Percentiles rank a stretch among this genome's conserved stretches.
Evolutionary conservation across 1,140 invertebrate species (phyloP).

Genomic region (Bombus breviceps): DNA sequence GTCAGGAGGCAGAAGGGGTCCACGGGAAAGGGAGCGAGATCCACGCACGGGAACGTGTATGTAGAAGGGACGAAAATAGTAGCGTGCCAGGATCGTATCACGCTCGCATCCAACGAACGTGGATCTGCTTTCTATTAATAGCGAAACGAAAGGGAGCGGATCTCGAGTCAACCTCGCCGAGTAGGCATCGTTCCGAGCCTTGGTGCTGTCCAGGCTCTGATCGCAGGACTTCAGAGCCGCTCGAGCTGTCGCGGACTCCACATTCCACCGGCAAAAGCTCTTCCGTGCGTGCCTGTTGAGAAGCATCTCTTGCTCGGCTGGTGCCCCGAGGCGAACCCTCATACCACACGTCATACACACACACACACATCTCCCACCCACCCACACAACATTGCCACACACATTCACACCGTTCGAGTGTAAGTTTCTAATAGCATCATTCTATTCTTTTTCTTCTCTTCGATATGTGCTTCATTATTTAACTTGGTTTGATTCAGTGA

Average conservation of each 20-base stretch:
- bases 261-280: constrained; percentile 82
- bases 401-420: constrained; percentile 67
- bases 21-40: constrained; percentile 29
- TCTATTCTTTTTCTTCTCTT: constrained; percentile 6
- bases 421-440: constrained; percentile 61
- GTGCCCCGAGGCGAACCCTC: constrained; percentile 59
- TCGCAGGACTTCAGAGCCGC: constrained; percentile 81
- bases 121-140: constrained; percentile 73
- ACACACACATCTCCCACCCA: constrained; percentile 20
- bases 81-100: constrained; percentile 73
- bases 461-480: constrained; percentile 15
- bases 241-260: constrained; percentile 83
- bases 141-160: constrained; percentile 51
- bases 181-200: constrained; percentile 48
- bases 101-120: constrained; percentile 66
- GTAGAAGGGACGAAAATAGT: constrained; percentile 73
- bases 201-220: constrained; percentile 49
- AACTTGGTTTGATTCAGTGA: neutral
- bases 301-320: constrained; percentile 61
- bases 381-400: constrained; percentile 38
- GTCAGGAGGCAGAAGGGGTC: constrained; percentile 24
- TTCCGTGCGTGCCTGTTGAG: constrained; percentile 67
- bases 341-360: constrained; percentile 37
- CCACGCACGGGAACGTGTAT: constrained; percentile 10
- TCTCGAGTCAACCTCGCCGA: neutral